These are phyloP conservation scores for Eledona agricola DNA, from an alignment of 2,888 invertebrate species.

Conservation along the genomic window DNA sequence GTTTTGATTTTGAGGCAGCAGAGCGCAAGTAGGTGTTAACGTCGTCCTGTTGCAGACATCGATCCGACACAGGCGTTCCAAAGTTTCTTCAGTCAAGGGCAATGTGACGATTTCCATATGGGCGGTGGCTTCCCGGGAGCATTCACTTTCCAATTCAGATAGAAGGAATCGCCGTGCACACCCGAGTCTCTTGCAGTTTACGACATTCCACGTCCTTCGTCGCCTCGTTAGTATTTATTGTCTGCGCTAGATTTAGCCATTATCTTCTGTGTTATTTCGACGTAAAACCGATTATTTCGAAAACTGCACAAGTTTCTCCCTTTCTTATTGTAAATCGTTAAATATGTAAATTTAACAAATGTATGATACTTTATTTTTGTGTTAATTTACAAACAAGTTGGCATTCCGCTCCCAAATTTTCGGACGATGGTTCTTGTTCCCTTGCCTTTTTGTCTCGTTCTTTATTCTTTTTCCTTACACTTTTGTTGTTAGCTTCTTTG, in stretches of 20 bases:
- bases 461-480: conserved; percentile 1
- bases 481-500: conserved; percentile 3
- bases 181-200: conserved; percentile 3
- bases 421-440: background rate
- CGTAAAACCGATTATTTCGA: too few species aligned
- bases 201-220: conserved; percentile 24
- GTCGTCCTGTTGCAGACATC: conserved; percentile 68
- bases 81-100: conserved; percentile 77
- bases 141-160: conserved; percentile 77
- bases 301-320: conserved; percentile 26
- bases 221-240: conserved; percentile 28
- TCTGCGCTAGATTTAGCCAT: conserved; percentile 15
- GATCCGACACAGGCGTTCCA: conserved; percentile 88
- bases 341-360: conserved; percentile 31
- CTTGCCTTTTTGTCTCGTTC: background rate
- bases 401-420: too few species aligned
- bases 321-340: conserved; percentile 27
- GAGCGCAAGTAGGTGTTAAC: background rate
- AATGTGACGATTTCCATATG: conserved; percentile 66
- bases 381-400: conserved; percentile 13
- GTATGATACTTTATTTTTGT: conserved; percentile 23
- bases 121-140: conserved; percentile 68
- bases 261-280: too few species aligned
- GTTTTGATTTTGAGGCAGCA: background rate
- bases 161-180: conserved; percentile 51